Evolutionary conservation across 2,888 invertebrate genomes (phyloP).

Genomic region (Flabesymbios commensalis): DNA sequence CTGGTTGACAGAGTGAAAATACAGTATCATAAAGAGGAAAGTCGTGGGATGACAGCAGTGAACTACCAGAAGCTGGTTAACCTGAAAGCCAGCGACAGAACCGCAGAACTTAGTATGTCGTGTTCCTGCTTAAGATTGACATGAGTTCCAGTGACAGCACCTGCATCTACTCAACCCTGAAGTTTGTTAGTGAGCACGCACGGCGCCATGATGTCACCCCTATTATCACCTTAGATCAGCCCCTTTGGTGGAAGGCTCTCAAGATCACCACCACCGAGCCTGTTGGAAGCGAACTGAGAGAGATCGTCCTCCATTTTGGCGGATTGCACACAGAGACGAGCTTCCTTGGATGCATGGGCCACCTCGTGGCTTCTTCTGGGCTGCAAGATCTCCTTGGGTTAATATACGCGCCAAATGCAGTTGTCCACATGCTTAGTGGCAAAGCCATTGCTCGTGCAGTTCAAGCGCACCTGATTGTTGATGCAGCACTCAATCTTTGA

Average conservation of each 20-base stretch:
- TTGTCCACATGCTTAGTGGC: slow-evolving; percentile 32
- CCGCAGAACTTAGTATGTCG: no score
- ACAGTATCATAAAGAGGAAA: background rate
- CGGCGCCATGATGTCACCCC: no score
- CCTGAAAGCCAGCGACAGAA: no score
- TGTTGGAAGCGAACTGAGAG: slow-evolving; percentile 17
- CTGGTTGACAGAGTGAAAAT: slow-evolving; percentile 3
- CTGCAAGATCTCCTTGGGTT: slow-evolving; percentile 32
- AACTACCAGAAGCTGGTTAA: background rate
- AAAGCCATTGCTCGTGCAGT: slow-evolving; percentile 31
- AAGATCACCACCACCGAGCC: slow-evolving; percentile 15
- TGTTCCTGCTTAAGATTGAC: no score
- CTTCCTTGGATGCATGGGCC: slow-evolving; percentile 39
- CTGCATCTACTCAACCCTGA: no score
- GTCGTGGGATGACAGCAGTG: background rate
- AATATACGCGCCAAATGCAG: slow-evolving; percentile 30
- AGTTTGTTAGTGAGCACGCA: no score
- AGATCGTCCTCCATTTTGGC: slow-evolving; percentile 27
- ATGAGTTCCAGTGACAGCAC: no score
- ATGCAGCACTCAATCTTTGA: slow-evolving; percentile 17
- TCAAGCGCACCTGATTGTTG: slow-evolving; percentile 32
- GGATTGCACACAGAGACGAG: slow-evolving; percentile 31
- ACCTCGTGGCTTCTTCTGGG: slow-evolving; percentile 32
- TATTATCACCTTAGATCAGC: slow-evolving; percentile 40
- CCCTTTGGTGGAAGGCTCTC: slow-evolving; percentile 32